Percentiles rank a stretch among this genome's conserved stretches.
These are phyloP conservation scores for Clytia hemisphaerica DNA, from an alignment of 30 jellyfish, hydroid and myxozoan genomes.

Conservation along the genomic window DNA sequence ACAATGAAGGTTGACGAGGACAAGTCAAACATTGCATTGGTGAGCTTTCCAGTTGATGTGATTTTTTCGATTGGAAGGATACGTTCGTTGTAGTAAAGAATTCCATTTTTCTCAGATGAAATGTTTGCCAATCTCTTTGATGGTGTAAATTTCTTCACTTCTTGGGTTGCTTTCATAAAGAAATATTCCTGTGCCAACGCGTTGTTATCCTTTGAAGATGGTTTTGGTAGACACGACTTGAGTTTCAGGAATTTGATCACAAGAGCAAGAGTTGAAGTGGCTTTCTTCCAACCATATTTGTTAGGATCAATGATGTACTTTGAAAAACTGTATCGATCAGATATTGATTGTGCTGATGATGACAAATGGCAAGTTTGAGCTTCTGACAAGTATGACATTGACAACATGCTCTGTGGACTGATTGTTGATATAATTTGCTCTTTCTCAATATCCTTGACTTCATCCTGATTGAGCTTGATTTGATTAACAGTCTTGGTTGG, in stretches of 20 bases:
- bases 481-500: not conserved
- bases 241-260: conserved; percentile 3
- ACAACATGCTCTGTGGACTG: not conserved
- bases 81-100: not conserved
- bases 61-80: not conserved
- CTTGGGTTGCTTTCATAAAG: conserved; percentile 7
- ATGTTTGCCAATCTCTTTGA: not conserved
- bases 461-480: not conserved
- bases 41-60: not conserved
- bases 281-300: not conserved
- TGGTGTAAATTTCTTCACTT: no score
- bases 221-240: no score
- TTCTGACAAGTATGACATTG: no score
- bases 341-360: no score
- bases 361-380: no score
- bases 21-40: not conserved
- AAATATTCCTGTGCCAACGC: not conserved
- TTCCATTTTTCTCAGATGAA: not conserved
- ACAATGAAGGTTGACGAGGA: not conserved
- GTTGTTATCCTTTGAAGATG: no score
- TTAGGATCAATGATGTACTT: conserved; percentile 3
- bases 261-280: not conserved
- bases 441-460: not conserved
- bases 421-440: not conserved
- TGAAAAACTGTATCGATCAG: conserved; percentile 1